Evolutionary conservation across 2,113 vertebrate species (phyloP), one percentile per base, ranked within the genome.

Genomic region (Gymnocephalus cernua): DNA sequence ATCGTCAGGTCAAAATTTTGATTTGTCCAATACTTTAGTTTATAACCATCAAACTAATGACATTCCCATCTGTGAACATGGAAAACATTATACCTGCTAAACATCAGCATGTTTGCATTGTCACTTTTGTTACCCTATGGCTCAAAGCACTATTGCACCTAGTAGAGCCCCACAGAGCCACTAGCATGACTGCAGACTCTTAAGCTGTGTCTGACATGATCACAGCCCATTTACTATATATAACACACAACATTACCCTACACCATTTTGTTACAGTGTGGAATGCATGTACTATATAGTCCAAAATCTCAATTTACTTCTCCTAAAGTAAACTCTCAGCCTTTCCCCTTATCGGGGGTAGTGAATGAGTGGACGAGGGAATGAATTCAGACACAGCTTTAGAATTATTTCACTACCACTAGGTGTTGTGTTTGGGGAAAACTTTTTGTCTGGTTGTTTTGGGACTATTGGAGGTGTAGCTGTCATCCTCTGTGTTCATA

Each of bases 391-490:
- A 32, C 4, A 18, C 13, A 23, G 25, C 3, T 3, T 64, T 16
- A 41, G 38, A 16, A 16, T 53, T n/a, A 48, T 35, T 27, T 71
- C 10, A 47, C 10, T 15, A 65, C 4, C 44, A 19, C 9, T 8
- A 44, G 12, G 6, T 27, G 29, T 10, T 29, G 11, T 6, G 8
- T 44, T 51, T 13, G n/a, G 15, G n/a, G 10, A 14, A 50, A 59
- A 23, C 27, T 29, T 38, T 65, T 38, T 8, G 70, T 69, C 12
- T 41, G 63, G 35, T 69, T 81, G 45, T 27, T 45, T 18, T 38
- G 54, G 74, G 38, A 70, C 50, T 41, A 63, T 53, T 72, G 19
- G 23, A n/a, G 61, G 58, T 16, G 7, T 78, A 62, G 73, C 63
- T 29, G 54, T 44, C 78, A n/a, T 69, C 67, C 56, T 54, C n/a